Base-by-base conservation (phyloP, 1,140 invertebrate genomes). In the Dinothrombium tinctorium region DNA sequence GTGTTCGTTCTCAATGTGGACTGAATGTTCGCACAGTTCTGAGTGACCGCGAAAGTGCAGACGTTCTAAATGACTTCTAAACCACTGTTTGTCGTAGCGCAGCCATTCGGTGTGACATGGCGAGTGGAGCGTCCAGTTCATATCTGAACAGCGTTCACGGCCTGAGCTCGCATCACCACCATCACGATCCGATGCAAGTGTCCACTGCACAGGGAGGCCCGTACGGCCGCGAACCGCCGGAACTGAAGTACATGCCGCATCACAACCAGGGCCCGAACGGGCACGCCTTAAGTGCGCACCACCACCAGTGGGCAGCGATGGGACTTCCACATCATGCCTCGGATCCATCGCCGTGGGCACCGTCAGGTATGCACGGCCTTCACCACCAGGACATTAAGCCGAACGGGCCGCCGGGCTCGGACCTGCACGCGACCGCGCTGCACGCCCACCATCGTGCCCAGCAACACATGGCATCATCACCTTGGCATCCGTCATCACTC, bases 221-320 rank as follows among this genome's bases (percentile, higher is more conserved):
- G 33, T 53, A 55, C 74, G 76, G 56, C 67, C 70, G 52, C 22
- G 57, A 61, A 37, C 50, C 56, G 69, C 74, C 54, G 69, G 83
- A 89, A 58, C 84, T 90, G 79, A 90, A 90, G 61, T 90, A 89
- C 60, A 73, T 81, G 67, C 73, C 78, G 41, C 69, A 71, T 44
- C 68, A 69, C 35, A 76, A 77, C 57, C 75, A 76, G 52, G 71
- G 73, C 50, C 62, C 72, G 40, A 68, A 77, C 62, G 58, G 73
- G 49, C 56, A 76, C 55, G 66, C 74, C 54, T 60, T 71, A 59
- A 65, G 64, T 24, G 51, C 53, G 39, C 56, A 53, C 35, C 62
- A 66, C 42, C 81, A 79, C 59, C 79, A 78, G 0, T 86, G 81
- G 81, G 73, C 48, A 42, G 21, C 37, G 23, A 31, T 79, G 35